Conservation (phyloP, 1,140 invertebrate species). For the Diabrotica virgifera region DNA sequence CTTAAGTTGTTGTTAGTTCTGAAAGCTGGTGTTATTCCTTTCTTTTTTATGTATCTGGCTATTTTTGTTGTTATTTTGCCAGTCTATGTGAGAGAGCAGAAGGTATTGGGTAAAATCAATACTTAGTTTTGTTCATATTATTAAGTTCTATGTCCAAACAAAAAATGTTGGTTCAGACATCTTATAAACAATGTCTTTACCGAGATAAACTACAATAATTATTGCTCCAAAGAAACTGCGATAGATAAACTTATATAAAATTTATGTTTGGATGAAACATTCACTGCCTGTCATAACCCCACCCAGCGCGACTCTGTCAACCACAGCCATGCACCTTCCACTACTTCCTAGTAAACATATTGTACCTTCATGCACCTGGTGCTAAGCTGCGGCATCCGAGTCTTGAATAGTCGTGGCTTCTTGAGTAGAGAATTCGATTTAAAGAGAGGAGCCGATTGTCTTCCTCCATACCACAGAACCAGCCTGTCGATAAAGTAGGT, state of each 20-base stretch:
- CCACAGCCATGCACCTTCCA: slow-evolving; percentile 16
- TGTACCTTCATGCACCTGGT: not conserved
- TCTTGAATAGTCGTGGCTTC: not conserved
- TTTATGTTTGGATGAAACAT: not conserved
- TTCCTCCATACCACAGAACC: slow-evolving; percentile 40
- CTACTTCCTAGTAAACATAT: not conserved
- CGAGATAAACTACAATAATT: too few species aligned
- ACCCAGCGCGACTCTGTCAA: not conserved
- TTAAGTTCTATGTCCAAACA: too few species aligned
- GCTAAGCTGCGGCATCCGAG: not conserved
- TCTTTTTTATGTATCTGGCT: too few species aligned
- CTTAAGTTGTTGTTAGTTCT: too few species aligned
- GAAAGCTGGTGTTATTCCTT: too few species aligned
- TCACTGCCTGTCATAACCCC: not conserved
- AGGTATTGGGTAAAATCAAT: too few species aligned
- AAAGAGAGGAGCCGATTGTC: slow-evolving; percentile 22
- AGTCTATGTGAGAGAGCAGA: too few species aligned
- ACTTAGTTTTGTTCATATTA: too few species aligned
- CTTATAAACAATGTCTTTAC: too few species aligned
- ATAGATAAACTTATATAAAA: too few species aligned
- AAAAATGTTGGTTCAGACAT: too few species aligned
- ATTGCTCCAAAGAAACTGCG: not conserved
- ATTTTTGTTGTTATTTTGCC: too few species aligned
- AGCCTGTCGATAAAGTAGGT: slow-evolving; percentile 40
- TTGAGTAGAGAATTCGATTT: not conserved